A percentile compares a stretch with the other conserved stretches of the same genome.
These are phyloP conservation scores for Rhinoptilus africanus DNA, from an alignment of 2,113 vertebrate genomes.

Conservation along the genomic window DNA sequence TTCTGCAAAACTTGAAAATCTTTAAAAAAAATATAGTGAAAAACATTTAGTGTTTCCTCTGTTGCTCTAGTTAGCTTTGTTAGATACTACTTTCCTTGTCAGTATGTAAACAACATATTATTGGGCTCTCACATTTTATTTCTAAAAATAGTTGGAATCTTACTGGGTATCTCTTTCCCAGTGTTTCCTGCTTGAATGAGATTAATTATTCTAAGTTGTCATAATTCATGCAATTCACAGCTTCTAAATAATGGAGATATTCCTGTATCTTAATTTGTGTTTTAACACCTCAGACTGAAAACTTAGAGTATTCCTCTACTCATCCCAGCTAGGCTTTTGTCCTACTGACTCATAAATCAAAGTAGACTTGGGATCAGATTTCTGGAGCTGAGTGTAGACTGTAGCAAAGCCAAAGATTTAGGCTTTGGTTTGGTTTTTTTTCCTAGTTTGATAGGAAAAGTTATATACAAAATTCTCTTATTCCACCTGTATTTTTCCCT, in stretches of 20 bases:
- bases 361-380: neutral
- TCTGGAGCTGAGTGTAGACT: neutral
- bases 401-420: neutral
- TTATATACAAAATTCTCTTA: neutral
- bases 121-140: neutral
- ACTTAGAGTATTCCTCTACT: neutral
- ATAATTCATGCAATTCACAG: neutral
- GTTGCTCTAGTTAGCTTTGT: neutral
- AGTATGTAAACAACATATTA: neutral
- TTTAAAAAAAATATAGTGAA: neutral
- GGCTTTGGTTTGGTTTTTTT: neutral
- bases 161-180: neutral
- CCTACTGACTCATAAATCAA: neutral
- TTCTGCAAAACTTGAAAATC: neutral
- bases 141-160: neutral
- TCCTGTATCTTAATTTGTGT: neutral
- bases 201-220: neutral
- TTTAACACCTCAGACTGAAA: accelerated
- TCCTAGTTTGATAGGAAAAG: neutral
- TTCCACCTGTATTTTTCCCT: neutral
- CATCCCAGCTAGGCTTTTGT: neutral
- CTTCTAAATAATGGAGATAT: neutral
- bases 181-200: neutral
- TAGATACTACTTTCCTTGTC: neutral
- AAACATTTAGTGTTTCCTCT: neutral